These are phyloP conservation scores for Andrena bucephala DNA, from an alignment of 2,888 invertebrate species.

Conservation along the genomic window DNA sequence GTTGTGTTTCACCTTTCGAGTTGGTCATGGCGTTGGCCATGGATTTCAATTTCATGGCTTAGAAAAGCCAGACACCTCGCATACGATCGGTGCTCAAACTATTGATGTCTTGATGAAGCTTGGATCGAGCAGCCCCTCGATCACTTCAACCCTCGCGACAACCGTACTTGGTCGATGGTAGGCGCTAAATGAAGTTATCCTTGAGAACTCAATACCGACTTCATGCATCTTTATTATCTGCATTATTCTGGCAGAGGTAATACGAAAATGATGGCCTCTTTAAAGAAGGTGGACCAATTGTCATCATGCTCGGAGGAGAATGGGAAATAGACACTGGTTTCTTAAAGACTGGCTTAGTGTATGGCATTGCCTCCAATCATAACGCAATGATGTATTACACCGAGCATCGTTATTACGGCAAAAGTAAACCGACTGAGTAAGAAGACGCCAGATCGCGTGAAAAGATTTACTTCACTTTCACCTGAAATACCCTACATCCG, in stretches of 20 bases:
- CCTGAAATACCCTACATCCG: neutral
- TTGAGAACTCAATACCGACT: neutral
- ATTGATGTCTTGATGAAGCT: conserved; percentile 75
- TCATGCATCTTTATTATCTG: neutral
- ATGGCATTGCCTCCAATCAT: conserved; percentile 87
- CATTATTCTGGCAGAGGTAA: conserved; percentile 73
- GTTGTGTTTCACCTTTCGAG: conserved; percentile 2
- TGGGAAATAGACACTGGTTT: conserved; percentile 88
- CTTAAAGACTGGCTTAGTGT: conserved; percentile 88
- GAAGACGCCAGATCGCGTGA: neutral
- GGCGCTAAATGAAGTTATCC: conserved; percentile 51
- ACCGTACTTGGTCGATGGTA: conserved; percentile 87
- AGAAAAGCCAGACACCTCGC: conserved; percentile 64
- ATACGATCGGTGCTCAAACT: conserved; percentile 1
- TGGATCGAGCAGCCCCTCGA: conserved; percentile 87
- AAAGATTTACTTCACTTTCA: neutral
- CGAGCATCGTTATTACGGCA: conserved; percentile 94
- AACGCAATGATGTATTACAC: conserved; percentile 90
- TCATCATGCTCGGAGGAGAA: conserved; percentile 91
- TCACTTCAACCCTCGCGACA: conserved; percentile 87
- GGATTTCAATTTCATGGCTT: conserved; percentile 76
- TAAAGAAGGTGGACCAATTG: conserved; percentile 86
- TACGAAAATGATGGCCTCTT: conserved; percentile 74
- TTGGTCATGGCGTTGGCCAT: conserved; percentile 70
- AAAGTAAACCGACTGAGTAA: conserved; percentile 90